Evolutionary conservation across 2,113 vertebrate species (phyloP).

Genomic region (Microcebus lehilahytsara): DNA sequence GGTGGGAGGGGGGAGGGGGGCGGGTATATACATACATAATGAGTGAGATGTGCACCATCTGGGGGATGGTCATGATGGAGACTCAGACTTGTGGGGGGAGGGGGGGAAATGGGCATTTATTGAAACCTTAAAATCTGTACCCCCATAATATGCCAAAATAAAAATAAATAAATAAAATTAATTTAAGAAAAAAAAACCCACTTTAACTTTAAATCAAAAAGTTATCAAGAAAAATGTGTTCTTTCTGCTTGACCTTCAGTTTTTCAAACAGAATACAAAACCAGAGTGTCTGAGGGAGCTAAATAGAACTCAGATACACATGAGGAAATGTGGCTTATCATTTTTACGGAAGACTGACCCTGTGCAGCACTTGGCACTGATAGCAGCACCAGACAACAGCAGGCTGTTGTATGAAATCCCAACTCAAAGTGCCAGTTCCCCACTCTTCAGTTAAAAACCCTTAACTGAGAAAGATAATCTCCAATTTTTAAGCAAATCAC

Average conservation of each 20-base stretch:
- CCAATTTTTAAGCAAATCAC: background rate
- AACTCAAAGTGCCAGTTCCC: background rate
- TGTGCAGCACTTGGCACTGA: background rate
- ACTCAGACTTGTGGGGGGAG: too few relatives aligned
- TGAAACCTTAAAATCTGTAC: too few relatives aligned
- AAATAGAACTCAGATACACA: background rate
- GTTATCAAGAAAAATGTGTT: background rate
- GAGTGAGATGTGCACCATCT: too few relatives aligned
- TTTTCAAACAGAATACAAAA: constrained; percentile 13
- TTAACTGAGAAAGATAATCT: background rate
- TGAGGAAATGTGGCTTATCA: background rate
- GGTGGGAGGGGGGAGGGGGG: too few relatives aligned
- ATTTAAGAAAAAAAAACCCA: background rate
- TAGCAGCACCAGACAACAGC: background rate
- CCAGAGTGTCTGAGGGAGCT: background rate
- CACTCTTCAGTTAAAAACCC: background rate
- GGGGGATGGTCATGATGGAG: too few relatives aligned
- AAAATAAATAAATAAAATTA: too few relatives aligned
- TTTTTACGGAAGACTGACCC: background rate
- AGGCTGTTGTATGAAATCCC: background rate
- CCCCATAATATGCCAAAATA: too few relatives aligned
- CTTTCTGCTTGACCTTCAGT: background rate
- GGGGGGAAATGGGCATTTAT: too few relatives aligned
- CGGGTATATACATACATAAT: too few relatives aligned
- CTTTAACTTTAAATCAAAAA: background rate